Evolutionary conservation across 2,888 invertebrate species (phyloP).

Genomic region (Odontocolon sp.): DNA sequence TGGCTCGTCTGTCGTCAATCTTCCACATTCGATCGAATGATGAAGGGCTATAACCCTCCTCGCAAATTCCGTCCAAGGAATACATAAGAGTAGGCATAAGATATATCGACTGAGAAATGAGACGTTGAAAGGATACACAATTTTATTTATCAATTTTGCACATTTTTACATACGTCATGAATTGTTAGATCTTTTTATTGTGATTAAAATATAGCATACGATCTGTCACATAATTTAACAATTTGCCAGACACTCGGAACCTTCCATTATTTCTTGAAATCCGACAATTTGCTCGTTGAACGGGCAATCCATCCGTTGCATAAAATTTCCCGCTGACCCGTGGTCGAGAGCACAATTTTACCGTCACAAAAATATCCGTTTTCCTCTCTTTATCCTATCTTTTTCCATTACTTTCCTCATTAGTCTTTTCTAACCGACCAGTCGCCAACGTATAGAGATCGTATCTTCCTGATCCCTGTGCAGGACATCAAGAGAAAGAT

Average conservation of each 20-base stretch:
- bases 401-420: background rate
- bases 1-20: conserved; percentile 40
- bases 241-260: background rate
- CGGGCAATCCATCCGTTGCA: too few relatives aligned
- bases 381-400: background rate
- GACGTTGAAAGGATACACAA: background rate
- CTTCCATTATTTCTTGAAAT: background rate
- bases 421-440: background rate
- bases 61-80: background rate
- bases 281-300: background rate
- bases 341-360: background rate
- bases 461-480: conserved; percentile 1
- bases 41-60: conserved; percentile 8
- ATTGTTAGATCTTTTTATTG: background rate
- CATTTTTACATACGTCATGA: too few relatives aligned
- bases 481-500: conserved; percentile 18
- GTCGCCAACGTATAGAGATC: background rate
- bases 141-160: too few relatives aligned
- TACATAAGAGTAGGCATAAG: background rate
- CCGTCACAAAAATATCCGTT: too few relatives aligned
- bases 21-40: conserved; percentile 31
- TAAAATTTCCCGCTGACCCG: background rate
- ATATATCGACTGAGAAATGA: background rate
- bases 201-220: background rate
- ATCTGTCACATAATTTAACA: background rate